phyloP scores from a whole-genome alignment of 2,113 vertebrate genomes.

The Grantiella picta region DNA sequence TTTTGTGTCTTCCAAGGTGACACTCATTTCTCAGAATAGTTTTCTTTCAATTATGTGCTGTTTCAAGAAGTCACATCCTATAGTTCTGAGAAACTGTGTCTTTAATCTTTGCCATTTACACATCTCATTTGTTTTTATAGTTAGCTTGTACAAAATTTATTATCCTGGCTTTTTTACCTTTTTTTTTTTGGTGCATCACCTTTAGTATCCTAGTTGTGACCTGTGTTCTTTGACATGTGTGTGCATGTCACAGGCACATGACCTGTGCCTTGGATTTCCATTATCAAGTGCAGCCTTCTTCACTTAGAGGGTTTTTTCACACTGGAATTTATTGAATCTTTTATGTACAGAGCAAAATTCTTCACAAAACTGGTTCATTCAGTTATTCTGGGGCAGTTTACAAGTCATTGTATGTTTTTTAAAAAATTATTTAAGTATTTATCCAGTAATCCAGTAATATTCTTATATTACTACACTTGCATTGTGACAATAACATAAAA shows the following conservation, averaged over 20 bases:
- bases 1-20: background rate
- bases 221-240: background rate
- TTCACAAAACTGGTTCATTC: background rate
- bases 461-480: background rate
- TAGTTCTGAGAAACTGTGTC: background rate
- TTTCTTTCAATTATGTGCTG: background rate
- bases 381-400: background rate
- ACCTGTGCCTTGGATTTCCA: background rate
- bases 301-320: background rate
- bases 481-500: background rate
- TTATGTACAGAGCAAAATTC: background rate
- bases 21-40: background rate
- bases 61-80: background rate
- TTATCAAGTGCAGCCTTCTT: background rate
- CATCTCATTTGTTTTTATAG: background rate
- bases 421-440: background rate
- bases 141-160: background rate
- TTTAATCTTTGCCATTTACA: background rate
- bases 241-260: too few relatives aligned
- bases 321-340: background rate
- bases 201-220: background rate
- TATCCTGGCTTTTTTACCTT: background rate
- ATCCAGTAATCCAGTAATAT: background rate
- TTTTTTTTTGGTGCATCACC: background rate
- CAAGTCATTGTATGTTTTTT: background rate